Evolutionary conservation across 2,797 vertebrate genomes (phyloP).

Genomic region (Anguilla anguilla): DNA sequence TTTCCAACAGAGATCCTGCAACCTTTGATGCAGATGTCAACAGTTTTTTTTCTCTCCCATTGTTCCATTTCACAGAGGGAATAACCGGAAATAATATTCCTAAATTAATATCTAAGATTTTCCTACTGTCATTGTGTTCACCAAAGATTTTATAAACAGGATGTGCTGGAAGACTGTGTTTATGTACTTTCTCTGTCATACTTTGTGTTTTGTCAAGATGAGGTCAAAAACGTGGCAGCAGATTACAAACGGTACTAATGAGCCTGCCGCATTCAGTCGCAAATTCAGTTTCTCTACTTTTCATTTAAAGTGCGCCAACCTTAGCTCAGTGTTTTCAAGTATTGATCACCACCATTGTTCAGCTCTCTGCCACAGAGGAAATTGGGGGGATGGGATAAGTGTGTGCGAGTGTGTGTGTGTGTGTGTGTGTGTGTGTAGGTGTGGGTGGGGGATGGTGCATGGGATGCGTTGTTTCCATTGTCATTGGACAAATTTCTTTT

Average conservation of each 20-base stretch:
- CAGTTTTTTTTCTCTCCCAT: neutral
- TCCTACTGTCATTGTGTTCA: neutral
- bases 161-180: neutral
- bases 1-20: neutral
- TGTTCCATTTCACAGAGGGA: neutral
- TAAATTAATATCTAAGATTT: conserved; percentile 32
- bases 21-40: neutral
- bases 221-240: conserved; percentile 36
- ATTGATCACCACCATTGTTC: conserved; percentile 57
- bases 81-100: neutral
- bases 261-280: conserved; percentile 46
- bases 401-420: neutral
- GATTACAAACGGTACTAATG: conserved; percentile 34
- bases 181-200: neutral
- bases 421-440: neutral
- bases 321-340: conserved; percentile 51
- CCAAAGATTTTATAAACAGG: neutral
- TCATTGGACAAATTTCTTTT: neutral
- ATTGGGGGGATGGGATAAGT: neutral
- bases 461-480: neutral
- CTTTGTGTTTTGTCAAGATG: neutral
- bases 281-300: conserved; percentile 53
- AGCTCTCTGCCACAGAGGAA: conserved; percentile 36
- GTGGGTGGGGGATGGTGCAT: neutral
- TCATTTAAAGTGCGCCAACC: conserved; percentile 46